Base-by-base conservation (phyloP, 2,113 vertebrate genomes). In the Lipotes vexillifer region DNA sequence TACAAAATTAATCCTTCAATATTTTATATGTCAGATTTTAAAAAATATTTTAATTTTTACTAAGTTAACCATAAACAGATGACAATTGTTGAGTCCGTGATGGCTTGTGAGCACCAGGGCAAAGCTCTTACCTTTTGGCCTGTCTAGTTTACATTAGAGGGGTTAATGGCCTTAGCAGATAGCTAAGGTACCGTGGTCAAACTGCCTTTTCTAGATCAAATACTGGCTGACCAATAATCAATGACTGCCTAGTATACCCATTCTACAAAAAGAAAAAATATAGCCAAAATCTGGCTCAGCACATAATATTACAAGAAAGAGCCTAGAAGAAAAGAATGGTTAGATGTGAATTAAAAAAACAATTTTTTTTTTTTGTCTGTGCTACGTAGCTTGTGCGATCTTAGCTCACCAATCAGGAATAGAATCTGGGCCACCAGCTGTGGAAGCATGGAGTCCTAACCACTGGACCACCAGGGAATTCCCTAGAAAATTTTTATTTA, bases 31-130 rank as follows among this genome's bases (percentile, higher is more conserved):
- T 87, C 87, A 12, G 72, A 55, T 52, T 80, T 69, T 27, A 63
- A 52, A 52, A 52, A 52, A 52, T 15, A 17, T 0, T 29, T 72
- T 14, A 3, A 31, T 27, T 77, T 90, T 83, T 82, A 69, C 21
- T 92, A 80, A 86, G 93, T 96, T 61, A 94, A 93, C 77, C 29
- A 33, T 18, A 77, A 66, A 90, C 23, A 88, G 82, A 74, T 82
- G 10, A 63, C 9, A 49, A 78, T 3, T 74, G 1, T 3, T 8
- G 66, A 83, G 61, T 4, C 4, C 25, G 69, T 5, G 75, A 65
- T 2, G 12, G 23, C 49, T 69, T 93, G 2, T 20, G 20, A 65
- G 59, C 44, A 86, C 17, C 2, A 8, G 83, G 23, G n/a, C 57
- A 82, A 89, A 69, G 14, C 21, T 55, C 77, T 85, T 61, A 66